phyloP scores from a whole-genome alignment of 2,797 vertebrate genomes.

The Bradypodion pumilum region DNA sequence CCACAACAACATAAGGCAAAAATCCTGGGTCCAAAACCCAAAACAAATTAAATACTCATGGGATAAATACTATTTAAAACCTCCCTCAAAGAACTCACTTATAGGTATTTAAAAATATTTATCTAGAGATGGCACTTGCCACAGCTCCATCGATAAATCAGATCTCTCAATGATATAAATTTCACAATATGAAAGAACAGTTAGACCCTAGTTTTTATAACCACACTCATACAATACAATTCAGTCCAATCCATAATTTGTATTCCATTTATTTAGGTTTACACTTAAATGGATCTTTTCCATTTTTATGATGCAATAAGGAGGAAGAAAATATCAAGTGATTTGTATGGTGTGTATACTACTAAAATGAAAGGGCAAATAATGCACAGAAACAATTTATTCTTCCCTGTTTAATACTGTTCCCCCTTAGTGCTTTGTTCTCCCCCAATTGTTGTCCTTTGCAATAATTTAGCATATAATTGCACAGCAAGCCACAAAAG shows the following conservation, averaged over 20 bases:
- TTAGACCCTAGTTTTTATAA: too few relatives aligned
- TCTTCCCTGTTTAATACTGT: background rate
- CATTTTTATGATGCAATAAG: constrained; percentile 1
- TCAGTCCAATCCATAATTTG: background rate
- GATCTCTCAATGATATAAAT: too few relatives aligned
- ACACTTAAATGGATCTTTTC: background rate
- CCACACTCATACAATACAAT: background rate
- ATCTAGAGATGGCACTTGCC: too few relatives aligned
- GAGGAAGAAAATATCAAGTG: constrained; percentile 12
- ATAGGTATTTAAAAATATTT: too few relatives aligned
- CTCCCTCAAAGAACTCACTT: too few relatives aligned
- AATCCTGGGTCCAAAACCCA: too few relatives aligned
- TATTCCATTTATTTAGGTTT: background rate
- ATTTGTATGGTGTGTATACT: background rate
- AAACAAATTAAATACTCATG: too few relatives aligned
- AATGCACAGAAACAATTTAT: constrained; percentile 17
- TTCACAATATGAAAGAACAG: too few relatives aligned
- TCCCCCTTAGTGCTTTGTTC: constrained; percentile 8
- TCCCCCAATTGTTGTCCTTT: background rate
- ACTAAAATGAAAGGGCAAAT: constrained; percentile 9
- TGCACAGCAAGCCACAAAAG: background rate
- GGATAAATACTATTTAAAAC: too few relatives aligned
- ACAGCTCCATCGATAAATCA: too few relatives aligned
- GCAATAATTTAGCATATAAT: background rate
- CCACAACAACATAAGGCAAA: too few relatives aligned